Conservation (phyloP, 2,888 invertebrate genomes). For the Tetranychus piercei region DNA sequence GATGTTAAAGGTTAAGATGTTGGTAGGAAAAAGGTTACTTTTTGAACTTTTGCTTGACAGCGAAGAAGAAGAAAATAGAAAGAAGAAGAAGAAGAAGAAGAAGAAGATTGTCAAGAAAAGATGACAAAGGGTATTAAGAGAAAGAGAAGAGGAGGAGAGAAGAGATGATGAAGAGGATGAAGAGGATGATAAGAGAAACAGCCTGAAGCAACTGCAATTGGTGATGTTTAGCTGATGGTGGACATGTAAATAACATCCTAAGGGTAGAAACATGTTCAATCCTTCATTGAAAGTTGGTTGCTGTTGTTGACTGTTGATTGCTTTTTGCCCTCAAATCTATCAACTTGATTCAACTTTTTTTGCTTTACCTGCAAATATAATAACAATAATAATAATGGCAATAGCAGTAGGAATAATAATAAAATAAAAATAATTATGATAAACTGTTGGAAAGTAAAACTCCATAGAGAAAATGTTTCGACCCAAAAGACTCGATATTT, state of each 20-base stretch:
- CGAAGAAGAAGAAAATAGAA: background rate
- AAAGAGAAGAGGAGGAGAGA: background rate
- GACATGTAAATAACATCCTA: background rate
- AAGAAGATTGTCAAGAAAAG: background rate
- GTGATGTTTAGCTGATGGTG: constrained; percentile 3
- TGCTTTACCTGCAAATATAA: no score
- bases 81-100: background rate
- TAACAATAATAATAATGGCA: no score
- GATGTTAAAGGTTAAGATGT: no score
- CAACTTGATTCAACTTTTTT: no score
- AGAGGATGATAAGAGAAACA: background rate
- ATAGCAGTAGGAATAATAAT: no score
- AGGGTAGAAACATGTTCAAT: background rate
- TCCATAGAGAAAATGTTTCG: no score
- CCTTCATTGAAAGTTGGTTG: background rate
- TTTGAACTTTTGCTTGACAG: background rate
- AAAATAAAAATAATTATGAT: no score
- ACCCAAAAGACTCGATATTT: no score
- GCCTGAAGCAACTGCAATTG: background rate
- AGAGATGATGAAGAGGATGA: background rate
- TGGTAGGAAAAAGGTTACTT: no score
- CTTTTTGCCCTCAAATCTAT: no score
- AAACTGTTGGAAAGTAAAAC: no score
- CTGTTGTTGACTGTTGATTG: background rate
- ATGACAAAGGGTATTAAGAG: background rate